Conservation (phyloP, 2,113 vertebrate species). For the Sinosuthora webbiana region DNA sequence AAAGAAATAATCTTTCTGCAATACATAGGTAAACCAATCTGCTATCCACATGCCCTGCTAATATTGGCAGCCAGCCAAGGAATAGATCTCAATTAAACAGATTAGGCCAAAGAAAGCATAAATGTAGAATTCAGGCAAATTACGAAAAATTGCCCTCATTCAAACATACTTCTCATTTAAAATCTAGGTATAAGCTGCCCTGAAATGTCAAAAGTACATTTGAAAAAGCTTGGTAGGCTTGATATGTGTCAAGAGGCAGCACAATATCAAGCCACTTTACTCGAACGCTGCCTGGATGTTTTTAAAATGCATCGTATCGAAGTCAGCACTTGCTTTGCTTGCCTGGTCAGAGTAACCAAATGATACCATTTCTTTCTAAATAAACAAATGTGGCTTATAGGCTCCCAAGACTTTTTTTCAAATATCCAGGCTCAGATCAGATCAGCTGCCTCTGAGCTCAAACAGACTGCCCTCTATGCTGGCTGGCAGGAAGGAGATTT, state of each 20-base stretch:
- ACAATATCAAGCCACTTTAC: conserved; percentile 79
- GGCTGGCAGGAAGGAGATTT: conserved; percentile 72
- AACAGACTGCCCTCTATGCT: conserved; percentile 78
- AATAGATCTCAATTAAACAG: conserved; percentile 73
- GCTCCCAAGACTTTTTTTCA: conserved; percentile 75
- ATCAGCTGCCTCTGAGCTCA: conserved; percentile 71
- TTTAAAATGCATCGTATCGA: conserved; percentile 78
- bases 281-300: conserved; percentile 72
- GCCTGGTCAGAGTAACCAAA: conserved; percentile 82
- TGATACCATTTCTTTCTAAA: conserved; percentile 91
- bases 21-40: conserved; percentile 32
- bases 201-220: conserved; percentile 65
- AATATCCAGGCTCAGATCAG: conserved; percentile 61
- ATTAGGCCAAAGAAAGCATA: conserved; percentile 78
- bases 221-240: conserved; percentile 70
- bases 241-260: conserved; percentile 59
- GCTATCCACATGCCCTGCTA: conserved; percentile 57
- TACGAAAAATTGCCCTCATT: conserved; percentile 58
- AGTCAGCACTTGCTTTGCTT: conserved; percentile 75
- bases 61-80: conserved; percentile 64
- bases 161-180: conserved; percentile 41
- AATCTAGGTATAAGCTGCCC: conserved; percentile 64
- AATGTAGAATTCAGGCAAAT: conserved; percentile 72
- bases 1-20: background rate
- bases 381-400: conserved; percentile 82